Base-by-base conservation (phyloP, 2,797 vertebrate species). In the Ptychobarbus kaznakovi region DNA sequence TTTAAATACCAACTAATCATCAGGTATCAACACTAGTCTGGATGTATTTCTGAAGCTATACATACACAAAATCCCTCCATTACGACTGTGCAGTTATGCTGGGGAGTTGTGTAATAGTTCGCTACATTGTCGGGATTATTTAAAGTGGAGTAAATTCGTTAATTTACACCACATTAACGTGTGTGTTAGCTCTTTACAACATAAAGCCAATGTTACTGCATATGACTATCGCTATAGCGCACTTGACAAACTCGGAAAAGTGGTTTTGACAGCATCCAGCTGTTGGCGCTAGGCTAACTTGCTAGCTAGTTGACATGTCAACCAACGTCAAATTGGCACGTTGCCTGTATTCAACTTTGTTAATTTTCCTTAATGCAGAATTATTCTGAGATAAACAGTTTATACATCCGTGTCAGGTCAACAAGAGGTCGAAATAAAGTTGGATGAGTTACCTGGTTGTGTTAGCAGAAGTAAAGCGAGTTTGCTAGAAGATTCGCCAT, bases 251-350 rank as follows among this genome's bases (percentile, higher is more conserved):
- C 65, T 6, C 6, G 16, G 18, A 46, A 25, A 13, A 15, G 28
- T 70, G 25, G 66, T 73, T 63, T 80, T 63, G 38, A 80, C 42
- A 80, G 68, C 42, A 72, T 85, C 83, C 77, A 85, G 83, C 77
- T 85, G 77, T 85, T 80, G 28, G 28, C 32, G 68, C 83, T 73
- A 85, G 15, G 83, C 83, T 85, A 85, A 80, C 53, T 13, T 13
- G 77, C 68, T 74, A 74, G 80, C 80, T 42, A 74, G 68, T 44
- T 15, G 77, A 73, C 53, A 51, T 65, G 77, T 74, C 75, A 78
- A 46, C n/a, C 74, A 61, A 72, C 75, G 49, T 15, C 53, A 72
- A 63, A 58, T 2, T 82, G 25, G 22, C 42, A 32, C 46, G 53
- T 42, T 80, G 51, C 22, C 68, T 51, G 53, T 5, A 61, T 20